A percentile compares a stretch with the other conserved stretches of the same genome.
Conservation (phyloP, 1,140 invertebrate species). For the Berghia stephanieae region DNA sequence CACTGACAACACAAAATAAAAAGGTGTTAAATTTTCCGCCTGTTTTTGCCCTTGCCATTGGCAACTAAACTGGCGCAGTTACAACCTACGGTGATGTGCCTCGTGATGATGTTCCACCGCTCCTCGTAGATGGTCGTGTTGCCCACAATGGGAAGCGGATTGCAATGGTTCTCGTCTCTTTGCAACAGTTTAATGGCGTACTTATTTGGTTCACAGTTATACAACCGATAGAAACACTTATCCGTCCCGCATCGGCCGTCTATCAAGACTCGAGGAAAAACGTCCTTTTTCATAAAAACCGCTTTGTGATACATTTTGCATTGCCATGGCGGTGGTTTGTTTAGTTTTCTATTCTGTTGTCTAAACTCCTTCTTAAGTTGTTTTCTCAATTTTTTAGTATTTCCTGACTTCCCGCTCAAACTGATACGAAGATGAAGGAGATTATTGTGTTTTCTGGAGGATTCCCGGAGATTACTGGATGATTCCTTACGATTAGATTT, state of each 20-base stretch:
- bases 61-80: constrained; percentile 38
- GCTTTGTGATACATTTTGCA: constrained; percentile 45
- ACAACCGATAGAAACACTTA: constrained; percentile 53
- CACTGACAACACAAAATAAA: too few relatives aligned
- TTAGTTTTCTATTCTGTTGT: constrained; percentile 39
- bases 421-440: constrained; percentile 27
- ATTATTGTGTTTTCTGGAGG: too few relatives aligned
- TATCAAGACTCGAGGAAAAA: constrained; percentile 46
- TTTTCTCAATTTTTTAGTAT: constrained; percentile 41
- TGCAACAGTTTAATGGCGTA: constrained; percentile 50
- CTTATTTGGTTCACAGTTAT: constrained; percentile 49
- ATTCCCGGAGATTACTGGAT: too few relatives aligned
- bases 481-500: too few relatives aligned
- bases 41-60: not conserved
- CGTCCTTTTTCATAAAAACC: constrained; percentile 39
- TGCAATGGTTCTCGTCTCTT: constrained; percentile 51
- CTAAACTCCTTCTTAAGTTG: constrained; percentile 40
- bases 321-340: constrained; percentile 44
- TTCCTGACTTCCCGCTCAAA: constrained; percentile 34
- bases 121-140: constrained; percentile 52
- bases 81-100: constrained; percentile 49
- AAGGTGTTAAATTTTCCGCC: not conserved
- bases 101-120: constrained; percentile 42
- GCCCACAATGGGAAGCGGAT: constrained; percentile 46
- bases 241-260: constrained; percentile 47